These are phyloP conservation scores for Drosophila biarmipes DNA, from an alignment of 1,140 invertebrate species.

Conservation along the genomic window DNA sequence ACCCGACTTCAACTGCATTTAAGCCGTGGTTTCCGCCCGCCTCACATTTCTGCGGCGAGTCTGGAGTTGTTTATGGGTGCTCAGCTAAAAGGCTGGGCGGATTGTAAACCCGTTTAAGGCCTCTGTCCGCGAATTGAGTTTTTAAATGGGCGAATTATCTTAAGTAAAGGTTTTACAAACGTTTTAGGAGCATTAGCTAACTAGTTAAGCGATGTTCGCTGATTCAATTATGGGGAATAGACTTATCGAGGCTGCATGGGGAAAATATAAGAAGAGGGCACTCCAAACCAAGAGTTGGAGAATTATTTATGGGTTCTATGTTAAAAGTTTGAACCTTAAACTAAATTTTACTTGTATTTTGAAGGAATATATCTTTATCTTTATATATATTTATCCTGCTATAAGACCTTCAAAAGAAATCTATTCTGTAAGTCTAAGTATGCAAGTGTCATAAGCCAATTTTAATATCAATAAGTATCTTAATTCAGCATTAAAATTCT, in stretches of 20 bases:
- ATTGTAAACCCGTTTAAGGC: constrained; percentile 31
- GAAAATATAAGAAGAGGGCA: not conserved
- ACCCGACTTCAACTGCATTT: constrained; percentile 24
- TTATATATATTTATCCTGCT: too few species aligned
- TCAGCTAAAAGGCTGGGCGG: constrained; percentile 26
- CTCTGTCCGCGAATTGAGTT: constrained; percentile 33
- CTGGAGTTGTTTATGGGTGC: constrained; percentile 50
- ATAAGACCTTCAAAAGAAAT: too few species aligned
- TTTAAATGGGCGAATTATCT: constrained; percentile 37
- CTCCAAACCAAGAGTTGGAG: too few species aligned
- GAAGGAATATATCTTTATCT: too few species aligned
- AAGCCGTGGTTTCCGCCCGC: constrained; percentile 20
- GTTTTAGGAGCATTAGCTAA: constrained; percentile 31
- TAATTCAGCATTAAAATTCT: too few species aligned
- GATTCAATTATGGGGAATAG: constrained; percentile 34
- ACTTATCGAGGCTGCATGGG: constrained; percentile 1
- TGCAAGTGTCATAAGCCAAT: too few species aligned
- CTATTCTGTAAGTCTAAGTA: too few species aligned
- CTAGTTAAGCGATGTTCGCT: constrained; percentile 18
- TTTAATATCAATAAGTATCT: too few species aligned
- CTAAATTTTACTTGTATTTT: too few species aligned
- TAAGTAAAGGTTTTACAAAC: constrained; percentile 36
- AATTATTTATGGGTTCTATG: too few species aligned
- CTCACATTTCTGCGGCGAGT: constrained; percentile 5
- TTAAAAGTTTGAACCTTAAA: too few species aligned